Evolutionary conservation across 92 coral and sea anemone species (phyloP).

Genomic region (Phymanthus crucifer): DNA sequence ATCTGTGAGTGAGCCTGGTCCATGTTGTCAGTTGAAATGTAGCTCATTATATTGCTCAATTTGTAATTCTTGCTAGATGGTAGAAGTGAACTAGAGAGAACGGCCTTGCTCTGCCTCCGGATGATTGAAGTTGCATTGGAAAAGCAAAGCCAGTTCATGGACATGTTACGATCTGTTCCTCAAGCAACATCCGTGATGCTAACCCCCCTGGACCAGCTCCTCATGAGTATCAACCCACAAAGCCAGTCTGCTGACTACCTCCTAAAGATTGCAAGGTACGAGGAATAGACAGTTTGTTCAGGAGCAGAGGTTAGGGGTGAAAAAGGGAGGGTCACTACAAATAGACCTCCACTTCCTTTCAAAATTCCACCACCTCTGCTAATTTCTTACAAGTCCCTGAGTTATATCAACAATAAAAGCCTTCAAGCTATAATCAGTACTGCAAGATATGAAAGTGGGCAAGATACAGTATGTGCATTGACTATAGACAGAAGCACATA

Average conservation of each 20-base stretch:
- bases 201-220: constrained; percentile 79
- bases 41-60: not conserved
- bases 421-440: too few relatives aligned
- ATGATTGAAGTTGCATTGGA: constrained; percentile 89
- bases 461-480: too few relatives aligned
- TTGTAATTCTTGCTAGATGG: constrained; percentile 46
- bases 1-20: too few relatives aligned
- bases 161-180: constrained; percentile 60
- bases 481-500: too few relatives aligned
- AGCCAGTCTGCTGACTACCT: constrained; percentile 76
- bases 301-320: not conserved
- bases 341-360: too few relatives aligned
- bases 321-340: too few relatives aligned
- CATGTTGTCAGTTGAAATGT: too few relatives aligned
- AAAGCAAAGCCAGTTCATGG: constrained; percentile 84
- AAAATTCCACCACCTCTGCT: too few relatives aligned
- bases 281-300: not conserved
- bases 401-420: not conserved
- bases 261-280: constrained; percentile 81
- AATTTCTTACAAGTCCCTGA: too few relatives aligned
- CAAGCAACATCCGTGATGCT: constrained; percentile 80
- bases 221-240: constrained; percentile 83
- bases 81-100: constrained; percentile 78
- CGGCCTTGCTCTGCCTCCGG: constrained; percentile 77
- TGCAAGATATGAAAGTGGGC: too few relatives aligned